Evolutionary conservation across 1,140 invertebrate species (phyloP).

Genomic region (Ostrea denselamellosa): DNA sequence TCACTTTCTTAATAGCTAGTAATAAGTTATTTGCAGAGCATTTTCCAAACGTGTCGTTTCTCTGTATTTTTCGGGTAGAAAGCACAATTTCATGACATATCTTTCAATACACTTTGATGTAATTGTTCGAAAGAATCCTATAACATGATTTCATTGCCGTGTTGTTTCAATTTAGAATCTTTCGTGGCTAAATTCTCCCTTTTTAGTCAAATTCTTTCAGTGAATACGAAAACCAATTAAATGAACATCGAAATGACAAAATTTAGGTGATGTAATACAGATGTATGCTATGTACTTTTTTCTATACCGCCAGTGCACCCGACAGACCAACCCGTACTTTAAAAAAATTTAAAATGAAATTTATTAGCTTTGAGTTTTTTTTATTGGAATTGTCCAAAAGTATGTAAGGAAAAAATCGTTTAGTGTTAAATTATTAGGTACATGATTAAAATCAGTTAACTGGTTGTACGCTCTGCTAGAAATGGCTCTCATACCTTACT

Average conservation of each 20-base stretch:
- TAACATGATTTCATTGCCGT: conserved; percentile 26
- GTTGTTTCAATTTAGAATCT: conserved; percentile 29
- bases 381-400: too few species aligned
- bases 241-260: neutral
- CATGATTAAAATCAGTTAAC: neutral
- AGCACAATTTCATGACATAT: conserved; percentile 23
- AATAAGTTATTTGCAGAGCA: conserved; percentile 33
- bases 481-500: neutral
- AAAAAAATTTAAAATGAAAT: too few species aligned
- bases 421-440: neutral
- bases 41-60: conserved; percentile 13
- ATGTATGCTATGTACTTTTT: neutral
- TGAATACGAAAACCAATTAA: conserved; percentile 25
- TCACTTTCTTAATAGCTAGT: conserved; percentile 32
- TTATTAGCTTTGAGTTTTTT: too few species aligned
- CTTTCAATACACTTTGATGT: conserved; percentile 31
- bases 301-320: too few species aligned
- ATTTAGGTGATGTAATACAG: neutral
- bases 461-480: neutral
- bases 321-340: too few species aligned
- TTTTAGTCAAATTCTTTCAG: conserved; percentile 1
- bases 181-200: conserved; percentile 12
- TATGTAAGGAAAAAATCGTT: neutral
- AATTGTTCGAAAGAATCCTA: conserved; percentile 35
- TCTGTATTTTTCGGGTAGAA: conserved; percentile 25